Base-by-base conservation (phyloP, 1,140 invertebrate genomes). In the Thaumatotibia leucotreta region DNA sequence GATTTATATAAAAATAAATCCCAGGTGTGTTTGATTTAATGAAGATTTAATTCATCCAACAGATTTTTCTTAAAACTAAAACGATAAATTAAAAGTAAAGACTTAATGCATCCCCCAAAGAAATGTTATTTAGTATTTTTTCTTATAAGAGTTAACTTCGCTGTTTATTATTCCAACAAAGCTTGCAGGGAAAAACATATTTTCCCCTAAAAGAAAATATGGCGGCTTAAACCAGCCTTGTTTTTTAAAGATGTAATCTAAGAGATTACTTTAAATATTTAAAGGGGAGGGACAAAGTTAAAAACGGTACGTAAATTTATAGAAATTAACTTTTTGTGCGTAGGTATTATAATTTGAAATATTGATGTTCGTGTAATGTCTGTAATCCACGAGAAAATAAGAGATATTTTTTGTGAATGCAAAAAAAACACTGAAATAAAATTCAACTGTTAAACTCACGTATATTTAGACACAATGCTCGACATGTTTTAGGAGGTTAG, bases 211-310 rank as follows among this genome's bases (percentile, higher is more conserved):
- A 85, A 85, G 76, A 80, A 88, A 86, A 83, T 80, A 83, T 78
- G 76, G 72, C 68, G 75, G 70, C 77, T 83, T 83, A 86, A 86
- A 80, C 80, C 81, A 76, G n/a, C 83, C 86, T 80, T 70, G 80
- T 77, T 84, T 86, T 83, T 82, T 80, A 70, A 58, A 67, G 70
- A 75, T 83, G 78, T 80, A 85, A 80, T 86, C 84, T 85, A 79
- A 78, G 76, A 83, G 84, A 89, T 88, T 86, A 89, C 80, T 74
- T 83, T 83, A 75, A 86, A 86, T 83, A 82, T 89, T 84, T 70
- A 79, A 73, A 80, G 74, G 78, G 77, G 76, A 72, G 75, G 69
- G 71, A 54, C 8, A 22, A 11, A 8, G 50, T 50, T 61, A 10
- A 31, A 74, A 63, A 20, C 39, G 39, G 17, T 45, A 20, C 17